These are phyloP conservation scores for Idaea dimidiata DNA, from an alignment of 2,888 invertebrate genomes.

Conservation along the genomic window DNA sequence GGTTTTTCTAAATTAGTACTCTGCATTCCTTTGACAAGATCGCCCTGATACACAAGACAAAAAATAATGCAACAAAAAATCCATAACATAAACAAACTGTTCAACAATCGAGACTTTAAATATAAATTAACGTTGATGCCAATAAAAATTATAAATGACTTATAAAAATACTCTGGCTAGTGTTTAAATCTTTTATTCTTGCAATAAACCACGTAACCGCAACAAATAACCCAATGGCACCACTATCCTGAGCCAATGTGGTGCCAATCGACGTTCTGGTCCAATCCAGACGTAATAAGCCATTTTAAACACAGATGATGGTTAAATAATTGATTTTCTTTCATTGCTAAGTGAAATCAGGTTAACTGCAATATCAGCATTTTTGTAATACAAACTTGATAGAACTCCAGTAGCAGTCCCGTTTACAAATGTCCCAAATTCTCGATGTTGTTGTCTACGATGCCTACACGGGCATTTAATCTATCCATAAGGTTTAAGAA, in stretches of 20 bases:
- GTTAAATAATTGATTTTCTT: neutral
- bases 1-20: neutral
- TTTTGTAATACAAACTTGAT: neutral
- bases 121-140: neutral
- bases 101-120: neutral
- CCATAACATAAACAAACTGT: neutral
- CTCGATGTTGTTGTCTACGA: neutral
- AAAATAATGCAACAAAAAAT: neutral
- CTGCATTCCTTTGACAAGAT: neutral
- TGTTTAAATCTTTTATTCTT: no score
- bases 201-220: no score
- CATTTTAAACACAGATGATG: neutral
- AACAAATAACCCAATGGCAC: no score
- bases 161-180: neutral
- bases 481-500: neutral
- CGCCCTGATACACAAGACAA: neutral
- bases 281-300: neutral
- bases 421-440: neutral
- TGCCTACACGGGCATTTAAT: neutral
- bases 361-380: neutral
- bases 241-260: neutral
- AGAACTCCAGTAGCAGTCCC: neutral
- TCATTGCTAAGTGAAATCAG: neutral
- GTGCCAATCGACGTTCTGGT: neutral
- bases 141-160: neutral